phyloP scores from a whole-genome alignment of 2,113 vertebrate species.

The Chionis minor region DNA sequence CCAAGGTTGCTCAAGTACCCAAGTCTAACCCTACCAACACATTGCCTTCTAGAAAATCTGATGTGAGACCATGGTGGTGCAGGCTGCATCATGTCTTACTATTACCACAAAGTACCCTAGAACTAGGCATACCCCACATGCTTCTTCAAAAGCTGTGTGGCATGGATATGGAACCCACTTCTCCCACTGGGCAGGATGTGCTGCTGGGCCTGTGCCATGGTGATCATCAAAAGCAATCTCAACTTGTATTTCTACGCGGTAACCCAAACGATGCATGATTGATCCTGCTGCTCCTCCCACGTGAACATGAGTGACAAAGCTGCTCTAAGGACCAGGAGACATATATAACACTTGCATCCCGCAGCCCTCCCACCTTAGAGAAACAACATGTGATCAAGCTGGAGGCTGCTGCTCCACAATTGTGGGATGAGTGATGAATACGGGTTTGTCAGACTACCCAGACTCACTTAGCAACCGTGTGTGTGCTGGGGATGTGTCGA shows the following conservation, averaged over 20 bases:
- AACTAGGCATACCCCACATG: neutral
- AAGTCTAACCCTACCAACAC: neutral
- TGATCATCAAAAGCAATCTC: neutral
- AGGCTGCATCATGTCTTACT: neutral
- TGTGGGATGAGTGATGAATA: neutral
- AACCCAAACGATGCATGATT: neutral
- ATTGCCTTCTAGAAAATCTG: neutral
- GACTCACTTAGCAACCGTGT: neutral
- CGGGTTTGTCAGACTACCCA: neutral
- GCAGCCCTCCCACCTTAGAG: neutral
- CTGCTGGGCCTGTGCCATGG: neutral
- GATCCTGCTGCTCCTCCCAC: neutral
- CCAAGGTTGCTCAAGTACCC: neutral
- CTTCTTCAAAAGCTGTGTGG: neutral
- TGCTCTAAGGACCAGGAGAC: neutral
- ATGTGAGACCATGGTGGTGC: fast-evolving
- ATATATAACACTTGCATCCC: neutral
- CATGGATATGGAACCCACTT: neutral
- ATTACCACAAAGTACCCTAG: neutral
- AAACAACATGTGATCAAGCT: neutral
- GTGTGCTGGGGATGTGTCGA: neutral
- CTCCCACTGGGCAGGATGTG: neutral
- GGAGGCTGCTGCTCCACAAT: neutral
- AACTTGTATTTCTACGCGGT: neutral
- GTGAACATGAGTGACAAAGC: neutral